Evolutionary conservation across 30 jellyfish, hydroid and myxozoan species (phyloP).

Genomic region (Aurelia sp.): DNA sequence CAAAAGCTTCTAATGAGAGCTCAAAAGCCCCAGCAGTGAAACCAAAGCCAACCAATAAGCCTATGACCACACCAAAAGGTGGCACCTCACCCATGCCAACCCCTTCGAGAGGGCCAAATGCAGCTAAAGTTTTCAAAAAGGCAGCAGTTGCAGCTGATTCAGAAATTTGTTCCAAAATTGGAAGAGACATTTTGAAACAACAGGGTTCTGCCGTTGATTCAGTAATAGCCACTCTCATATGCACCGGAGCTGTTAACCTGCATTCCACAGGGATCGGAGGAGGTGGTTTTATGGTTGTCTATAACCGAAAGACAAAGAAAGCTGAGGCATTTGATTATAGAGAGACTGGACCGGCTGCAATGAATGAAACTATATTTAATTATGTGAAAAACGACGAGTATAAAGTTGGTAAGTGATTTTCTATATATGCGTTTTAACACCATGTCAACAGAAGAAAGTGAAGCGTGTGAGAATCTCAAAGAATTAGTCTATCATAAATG

Average conservation of each 20-base stretch:
- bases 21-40: neutral
- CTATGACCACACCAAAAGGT: neutral
- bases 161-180: conserved; percentile 72
- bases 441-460: no score
- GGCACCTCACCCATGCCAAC: neutral
- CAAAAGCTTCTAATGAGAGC: conserved; percentile 7
- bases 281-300: conserved; percentile 95
- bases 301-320: conserved; percentile 64
- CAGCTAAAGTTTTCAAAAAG: conserved; percentile 64
- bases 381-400: conserved; percentile 25
- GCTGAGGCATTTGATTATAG: conserved; percentile 84
- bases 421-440: no score
- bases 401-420: conserved; percentile 54
- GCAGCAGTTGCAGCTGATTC: conserved; percentile 88
- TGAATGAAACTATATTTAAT: conserved; percentile 60
- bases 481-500: no score
- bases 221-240: conserved; percentile 84
- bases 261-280: conserved; percentile 98
- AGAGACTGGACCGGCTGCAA: conserved; percentile 91
- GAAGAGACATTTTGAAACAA: conserved; percentile 75
- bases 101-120: conserved; percentile 23
- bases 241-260: conserved; percentile 84
- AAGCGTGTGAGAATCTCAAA: no score
- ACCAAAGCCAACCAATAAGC: conserved; percentile 12
- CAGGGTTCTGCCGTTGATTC: conserved; percentile 91